Conservation (phyloP, 2,113 vertebrate genomes). For the human (Homo sapiens) region GRCh38 chr7:12363001-12363500, state of each 20-base stretch:
- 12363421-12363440: not conserved
- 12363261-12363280: not conserved
- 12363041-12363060: not conserved
- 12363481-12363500: not conserved
- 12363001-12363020: not conserved
- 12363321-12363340: not conserved
- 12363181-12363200: not conserved
- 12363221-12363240: not conserved
- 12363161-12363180: not conserved
- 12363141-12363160: not conserved
- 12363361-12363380: not conserved
- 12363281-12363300: not conserved
- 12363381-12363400: not conserved
- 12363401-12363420: not conserved
- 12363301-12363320: not conserved
- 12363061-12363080: not conserved
- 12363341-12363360: not conserved
- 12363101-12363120: not conserved
- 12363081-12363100: not conserved
- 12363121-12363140: not conserved
- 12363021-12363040: not conserved
- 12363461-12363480: not conserved
- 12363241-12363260: not conserved
- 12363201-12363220: not conserved
- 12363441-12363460: not conserved